A percentile compares a stretch with the other conserved stretches of the same genome.
Conservation (phyloP, 2,888 invertebrate species). For the Bombyx huttoni region DNA sequence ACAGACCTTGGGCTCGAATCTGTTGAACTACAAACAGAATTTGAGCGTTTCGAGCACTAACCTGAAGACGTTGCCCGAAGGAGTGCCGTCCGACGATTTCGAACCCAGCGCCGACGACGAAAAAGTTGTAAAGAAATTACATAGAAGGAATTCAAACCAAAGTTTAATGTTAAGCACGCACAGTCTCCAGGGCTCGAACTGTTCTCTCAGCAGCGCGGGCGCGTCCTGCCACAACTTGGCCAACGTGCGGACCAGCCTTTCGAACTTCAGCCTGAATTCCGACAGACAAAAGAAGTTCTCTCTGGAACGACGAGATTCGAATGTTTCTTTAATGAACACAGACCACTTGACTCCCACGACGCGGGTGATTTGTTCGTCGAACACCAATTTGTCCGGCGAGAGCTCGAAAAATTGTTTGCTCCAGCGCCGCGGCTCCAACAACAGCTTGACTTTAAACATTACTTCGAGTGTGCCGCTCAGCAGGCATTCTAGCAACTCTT, state of each 20-base stretch:
- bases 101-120: constrained; percentile 56
- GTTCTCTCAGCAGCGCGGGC: constrained; percentile 56
- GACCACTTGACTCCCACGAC: constrained; percentile 53
- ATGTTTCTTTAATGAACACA: constrained; percentile 82
- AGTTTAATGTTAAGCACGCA: constrained; percentile 72
- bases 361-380: constrained; percentile 63
- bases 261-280: constrained; percentile 58
- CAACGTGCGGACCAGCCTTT: constrained; percentile 56
- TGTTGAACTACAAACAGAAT: constrained; percentile 75
- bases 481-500: constrained; percentile 71
- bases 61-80: constrained; percentile 80
- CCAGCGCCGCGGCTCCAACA: constrained; percentile 88
- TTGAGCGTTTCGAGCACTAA: constrained; percentile 79
- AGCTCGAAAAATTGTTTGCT: constrained; percentile 75
- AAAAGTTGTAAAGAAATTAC: constrained; percentile 59
- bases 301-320: constrained; percentile 87
- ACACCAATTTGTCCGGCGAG: constrained; percentile 50
- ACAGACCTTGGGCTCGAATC: constrained; percentile 63
- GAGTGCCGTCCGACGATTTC: constrained; percentile 78
- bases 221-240: constrained; percentile 56
- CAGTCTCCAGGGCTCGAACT: constrained; percentile 68
- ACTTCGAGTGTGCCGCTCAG: constrained; percentile 61
- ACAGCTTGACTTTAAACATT: constrained; percentile 87
- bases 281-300: constrained; percentile 75
- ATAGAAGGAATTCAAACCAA: constrained; percentile 75